Conservation (phyloP, 2,113 vertebrate genomes). For the Lutjanus erythropterus region DNA sequence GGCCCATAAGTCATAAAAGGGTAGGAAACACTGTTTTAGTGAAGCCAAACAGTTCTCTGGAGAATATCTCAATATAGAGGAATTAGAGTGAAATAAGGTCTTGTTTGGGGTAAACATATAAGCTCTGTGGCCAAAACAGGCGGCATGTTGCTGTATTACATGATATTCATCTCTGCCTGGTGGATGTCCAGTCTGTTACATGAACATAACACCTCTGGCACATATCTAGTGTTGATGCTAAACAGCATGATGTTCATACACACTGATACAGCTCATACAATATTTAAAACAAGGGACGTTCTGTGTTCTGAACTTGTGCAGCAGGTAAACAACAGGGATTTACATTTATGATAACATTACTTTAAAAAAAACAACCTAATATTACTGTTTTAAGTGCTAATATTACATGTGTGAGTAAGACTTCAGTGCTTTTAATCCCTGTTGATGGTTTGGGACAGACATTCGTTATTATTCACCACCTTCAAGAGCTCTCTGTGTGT, state of each 20-base stretch:
- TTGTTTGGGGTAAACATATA: conserved; percentile 7
- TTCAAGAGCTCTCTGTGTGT: not conserved
- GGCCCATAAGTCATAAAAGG: too few species aligned
- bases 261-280: too few species aligned
- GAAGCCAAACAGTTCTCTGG: not conserved
- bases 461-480: too few species aligned
- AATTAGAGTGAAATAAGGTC: not conserved
- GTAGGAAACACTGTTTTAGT: not conserved
- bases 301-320: too few species aligned
- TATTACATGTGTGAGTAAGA: too few species aligned
- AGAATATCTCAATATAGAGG: not conserved
- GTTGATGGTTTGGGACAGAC: too few species aligned
- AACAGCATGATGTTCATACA: not conserved
- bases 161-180: conserved; percentile 9
- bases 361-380: too few species aligned
- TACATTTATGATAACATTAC: too few species aligned
- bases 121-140: not conserved
- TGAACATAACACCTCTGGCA: not conserved
- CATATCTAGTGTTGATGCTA: not conserved
- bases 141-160: conserved; percentile 6
- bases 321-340: too few species aligned
- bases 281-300: too few species aligned
- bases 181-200: not conserved
- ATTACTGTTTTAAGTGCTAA: too few species aligned
- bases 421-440: too few species aligned